Base-by-base conservation (phyloP, 2,797 vertebrate genomes). In the Propithecus deckenii region DNA sequence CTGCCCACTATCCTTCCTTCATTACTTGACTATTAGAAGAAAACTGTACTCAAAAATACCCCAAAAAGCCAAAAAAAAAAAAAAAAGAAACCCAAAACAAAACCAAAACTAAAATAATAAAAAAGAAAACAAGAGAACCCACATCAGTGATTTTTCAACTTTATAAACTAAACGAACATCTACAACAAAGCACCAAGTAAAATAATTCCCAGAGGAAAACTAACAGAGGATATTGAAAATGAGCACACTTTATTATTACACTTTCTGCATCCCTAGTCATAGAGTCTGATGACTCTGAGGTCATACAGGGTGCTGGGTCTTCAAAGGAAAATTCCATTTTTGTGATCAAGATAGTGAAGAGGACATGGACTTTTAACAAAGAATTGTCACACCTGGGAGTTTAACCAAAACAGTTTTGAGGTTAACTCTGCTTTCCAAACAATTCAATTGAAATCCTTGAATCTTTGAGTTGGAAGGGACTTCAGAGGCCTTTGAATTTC, bases 371-470 rank as follows among this genome's bases (percentile, higher is more conserved):
- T 79, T 78, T 90, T 88, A 69, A 92, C 61, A 88, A 95, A 87
- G 22, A 94, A 86, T 76, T 72, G 65, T 28, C 35, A 93, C 12
- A 38, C 23, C 20, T 38, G 41, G 4, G 13, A 87, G 38, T 89
- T 96, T 57, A 89, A 92, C 59, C 35, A 75, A 89, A 80, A 59
- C 57, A 55, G 59, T 92, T 95, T 83, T 83, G 59, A 7, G 22
- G 32, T 90, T 96, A 86, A 84, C 15, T 87, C 41, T 95, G 2
- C 63, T 89, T 97, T 94, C 76, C 67, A 76, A 89, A 71, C 30
- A 84, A 84, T 79, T 67, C 15, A 6, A 46, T 63, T 75, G 67
- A 91, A 80, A 96, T 86, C 10, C 12, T 91, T 89, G 50, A 74
- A 75, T 95, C 43, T 96, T 74, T 95, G 75, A 92, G 48, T 87